Evolutionary conservation across 2,888 invertebrate genomes (phyloP).

Genomic region (Troglohyphantes excavatus): DNA sequence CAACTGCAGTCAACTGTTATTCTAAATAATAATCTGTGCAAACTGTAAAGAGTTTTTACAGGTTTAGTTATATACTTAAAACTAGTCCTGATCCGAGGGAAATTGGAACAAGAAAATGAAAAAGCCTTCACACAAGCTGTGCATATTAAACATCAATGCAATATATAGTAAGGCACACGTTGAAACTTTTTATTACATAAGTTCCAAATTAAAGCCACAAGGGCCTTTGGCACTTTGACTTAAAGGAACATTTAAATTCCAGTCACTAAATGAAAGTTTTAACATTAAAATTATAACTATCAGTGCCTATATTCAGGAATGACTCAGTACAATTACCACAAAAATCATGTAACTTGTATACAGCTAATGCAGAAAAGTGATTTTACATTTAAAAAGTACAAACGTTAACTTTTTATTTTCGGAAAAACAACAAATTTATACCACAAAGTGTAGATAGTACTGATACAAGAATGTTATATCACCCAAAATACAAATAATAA

Average conservation of each 20-base stretch:
- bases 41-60: too few relatives aligned
- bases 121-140: slow-evolving; percentile 49
- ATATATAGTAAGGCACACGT: slow-evolving; percentile 75
- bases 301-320: slow-evolving; percentile 9
- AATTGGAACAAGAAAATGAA: neutral
- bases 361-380: neutral
- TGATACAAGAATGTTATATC: neutral
- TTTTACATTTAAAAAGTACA: neutral
- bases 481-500: neutral
- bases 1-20: too few relatives aligned
- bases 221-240: slow-evolving; percentile 78
- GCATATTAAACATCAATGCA: slow-evolving; percentile 60
- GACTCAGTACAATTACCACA: neutral
- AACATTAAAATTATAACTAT: neutral
- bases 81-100: too few relatives aligned
- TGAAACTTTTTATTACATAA: slow-evolving; percentile 76
- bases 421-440: neutral
- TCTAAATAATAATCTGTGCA: too few relatives aligned
- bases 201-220: slow-evolving; percentile 76
- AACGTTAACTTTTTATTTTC: neutral
- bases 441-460: neutral
- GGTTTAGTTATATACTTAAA: too few relatives aligned
- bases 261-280: slow-evolving; percentile 30
- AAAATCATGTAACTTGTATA: neutral
- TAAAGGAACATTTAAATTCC: slow-evolving; percentile 73